Evolutionary conservation across 2,113 vertebrate species (phyloP).

Genomic region (Cranoglanis bouderius): DNA sequence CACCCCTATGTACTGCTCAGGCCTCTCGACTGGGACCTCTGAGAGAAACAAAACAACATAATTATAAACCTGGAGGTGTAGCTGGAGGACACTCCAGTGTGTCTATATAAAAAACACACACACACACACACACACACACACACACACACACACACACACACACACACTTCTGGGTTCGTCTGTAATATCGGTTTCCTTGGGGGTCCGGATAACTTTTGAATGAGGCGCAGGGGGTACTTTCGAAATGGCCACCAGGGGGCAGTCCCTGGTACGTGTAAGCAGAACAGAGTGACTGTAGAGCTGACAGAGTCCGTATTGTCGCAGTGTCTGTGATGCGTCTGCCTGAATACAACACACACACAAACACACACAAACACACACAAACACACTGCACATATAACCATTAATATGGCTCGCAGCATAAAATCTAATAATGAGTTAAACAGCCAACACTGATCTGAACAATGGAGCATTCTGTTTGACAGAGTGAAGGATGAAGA

Average conservation of each 20-base stretch:
- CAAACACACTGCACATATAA: constrained; percentile 12
- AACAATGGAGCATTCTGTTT: constrained; percentile 45
- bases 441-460: constrained; percentile 54
- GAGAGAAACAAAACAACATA: constrained; percentile 14
- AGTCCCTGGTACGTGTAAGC: constrained; percentile 79
- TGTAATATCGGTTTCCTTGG: constrained; percentile 71
- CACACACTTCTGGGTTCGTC: constrained; percentile 82
- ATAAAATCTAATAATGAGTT: constrained; percentile 55
- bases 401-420: constrained; percentile 20
- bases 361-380: not conserved
- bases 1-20: constrained; percentile 68
- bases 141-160: not conserved
- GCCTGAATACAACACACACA: constrained; percentile 67
- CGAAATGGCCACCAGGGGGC: constrained; percentile 72
- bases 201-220: constrained; percentile 86
- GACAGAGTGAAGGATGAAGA: not conserved
- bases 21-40: constrained; percentile 65
- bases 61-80: not conserved
- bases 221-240: constrained; percentile 68
- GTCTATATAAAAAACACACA: not conserved
- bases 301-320: constrained; percentile 81
- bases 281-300: constrained; percentile 81
- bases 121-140: constrained; percentile 27
- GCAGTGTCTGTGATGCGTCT: constrained; percentile 81
- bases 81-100: not conserved